Percentiles rank a stretch among this genome's conserved stretches.
These are phyloP conservation scores for Octopus bimaculoides DNA, from an alignment of 1,140 invertebrate species.

Conservation along the genomic window DNA sequence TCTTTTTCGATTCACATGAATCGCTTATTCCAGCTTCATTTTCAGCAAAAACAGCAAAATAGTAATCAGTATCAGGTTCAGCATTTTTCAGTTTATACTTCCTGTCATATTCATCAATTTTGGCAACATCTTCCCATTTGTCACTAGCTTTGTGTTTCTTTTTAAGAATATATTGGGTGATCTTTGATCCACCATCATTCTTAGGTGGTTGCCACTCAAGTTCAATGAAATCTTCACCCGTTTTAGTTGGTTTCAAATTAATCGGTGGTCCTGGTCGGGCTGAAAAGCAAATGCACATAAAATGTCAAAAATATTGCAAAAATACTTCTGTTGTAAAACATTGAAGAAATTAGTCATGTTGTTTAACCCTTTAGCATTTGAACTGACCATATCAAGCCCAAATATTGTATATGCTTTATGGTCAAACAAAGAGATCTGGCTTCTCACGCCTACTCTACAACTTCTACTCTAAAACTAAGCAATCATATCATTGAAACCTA, in stretches of 20 bases:
- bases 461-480: no score
- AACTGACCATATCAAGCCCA: no score
- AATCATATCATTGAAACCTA: no score
- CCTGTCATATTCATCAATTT: slow-evolving; percentile 73
- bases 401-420: no score
- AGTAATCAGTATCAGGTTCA: slow-evolving; percentile 81
- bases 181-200: slow-evolving; percentile 88
- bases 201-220: slow-evolving; percentile 89
- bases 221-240: slow-evolving; percentile 90
- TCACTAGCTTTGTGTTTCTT: slow-evolving; percentile 45
- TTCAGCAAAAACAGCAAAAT: slow-evolving; percentile 88
- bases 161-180: slow-evolving; percentile 59
- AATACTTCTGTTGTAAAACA: no score
- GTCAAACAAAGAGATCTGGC: no score
- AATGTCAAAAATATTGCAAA: no score
- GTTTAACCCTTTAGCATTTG: no score
- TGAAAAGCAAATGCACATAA: slow-evolving; percentile 54
- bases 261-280: slow-evolving; percentile 89
- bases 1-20: slow-evolving; percentile 64
- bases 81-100: slow-evolving; percentile 81
- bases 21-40: slow-evolving; percentile 91
- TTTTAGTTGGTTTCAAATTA: slow-evolving; percentile 84
- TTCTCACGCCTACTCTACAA: no score
- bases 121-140: slow-evolving; percentile 44
- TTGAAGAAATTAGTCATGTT: no score